phyloP scores from a whole-genome alignment of 64 coral and sea anemone species.

The Trachythela sp. region DNA sequence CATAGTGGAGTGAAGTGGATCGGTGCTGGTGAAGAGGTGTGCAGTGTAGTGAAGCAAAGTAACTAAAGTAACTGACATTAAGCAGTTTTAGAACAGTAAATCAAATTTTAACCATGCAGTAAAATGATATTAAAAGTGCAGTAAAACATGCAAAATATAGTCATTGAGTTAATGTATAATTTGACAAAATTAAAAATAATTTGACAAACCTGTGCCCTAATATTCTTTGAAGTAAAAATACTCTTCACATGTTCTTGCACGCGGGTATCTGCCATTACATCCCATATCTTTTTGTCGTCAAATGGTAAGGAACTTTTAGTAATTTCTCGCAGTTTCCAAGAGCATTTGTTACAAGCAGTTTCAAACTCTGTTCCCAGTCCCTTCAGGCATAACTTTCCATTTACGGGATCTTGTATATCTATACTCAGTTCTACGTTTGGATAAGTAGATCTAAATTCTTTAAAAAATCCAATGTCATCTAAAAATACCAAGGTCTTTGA shows the following conservation, averaged over 20 bases:
- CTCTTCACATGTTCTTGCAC: not conserved
- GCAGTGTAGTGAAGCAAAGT: too few relatives aligned
- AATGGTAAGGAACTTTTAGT: not conserved
- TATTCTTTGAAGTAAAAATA: not conserved
- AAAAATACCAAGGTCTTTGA: not conserved
- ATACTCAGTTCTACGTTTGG: not conserved
- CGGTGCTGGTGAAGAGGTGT: too few relatives aligned
- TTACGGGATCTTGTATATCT: not conserved
- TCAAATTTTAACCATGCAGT: too few relatives aligned
- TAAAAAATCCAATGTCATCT: not conserved
- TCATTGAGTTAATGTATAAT: too few relatives aligned
- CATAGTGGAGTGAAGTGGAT: too few relatives aligned
- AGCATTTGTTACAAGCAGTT: not conserved
- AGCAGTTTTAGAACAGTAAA: too few relatives aligned
- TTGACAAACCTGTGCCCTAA: not conserved
- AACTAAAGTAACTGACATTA: too few relatives aligned
- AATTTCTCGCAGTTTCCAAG: not conserved
- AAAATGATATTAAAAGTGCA: too few relatives aligned
- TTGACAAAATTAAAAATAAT: too few relatives aligned
- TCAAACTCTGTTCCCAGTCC: not conserved
- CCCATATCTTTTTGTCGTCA: not conserved
- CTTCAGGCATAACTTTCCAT: not conserved
- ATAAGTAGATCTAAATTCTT: not conserved
- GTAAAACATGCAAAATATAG: too few relatives aligned
- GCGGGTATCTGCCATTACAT: not conserved